Evolutionary conservation across 2,888 invertebrate species (phyloP), one percentile per base, ranked within the genome.

Genomic region (Thysanoteuthis rhombus): DNA sequence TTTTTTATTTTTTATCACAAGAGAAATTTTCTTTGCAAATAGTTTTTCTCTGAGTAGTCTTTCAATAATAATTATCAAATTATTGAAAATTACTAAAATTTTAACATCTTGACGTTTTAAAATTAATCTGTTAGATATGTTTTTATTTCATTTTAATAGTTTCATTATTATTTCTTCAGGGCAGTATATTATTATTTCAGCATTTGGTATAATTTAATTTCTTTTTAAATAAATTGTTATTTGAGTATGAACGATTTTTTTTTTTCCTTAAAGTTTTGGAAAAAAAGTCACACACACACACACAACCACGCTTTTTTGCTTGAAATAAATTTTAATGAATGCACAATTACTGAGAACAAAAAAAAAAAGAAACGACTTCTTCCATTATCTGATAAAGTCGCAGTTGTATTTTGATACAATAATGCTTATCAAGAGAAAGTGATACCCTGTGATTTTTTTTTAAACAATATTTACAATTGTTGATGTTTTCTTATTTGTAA

Each of bases 401-500:
- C n/a, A 75, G 75, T 75, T 75, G 75, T 75, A 36, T 75, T 75
- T 75, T 75, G 16, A 75, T 75, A 75, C 75, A 75, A 75, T 36
- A 75, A 75, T 75, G 75, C 75, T 75, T 75, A 75, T 75, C 75
- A 75, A 75, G 75, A 75, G n/a, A 75, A 75, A 75, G 75, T 75
- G 75, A 75, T n/a, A 75, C n/a, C 75, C 75, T 75, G 75, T 75
- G 75, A 75, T 75, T 75, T 75, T 58, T 75, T 75, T 75, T n/a
- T n/a, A 75, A 75, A 36, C 75, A 75, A 75, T 75, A 75, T 75
- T 75, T 75, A 75, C 75, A 75, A n/a, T 75, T 75, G 75, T 75
- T 75, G 75, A 75, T n/a, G 75, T 75, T 75, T 75, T 36, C 75
- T 75, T 75, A 75, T 75, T 75, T 75, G 75, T 75, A 75, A 75